Evolutionary conservation across 92 coral and sea anemone species (phyloP).

Genomic region (Virgularia gustaviana): DNA sequence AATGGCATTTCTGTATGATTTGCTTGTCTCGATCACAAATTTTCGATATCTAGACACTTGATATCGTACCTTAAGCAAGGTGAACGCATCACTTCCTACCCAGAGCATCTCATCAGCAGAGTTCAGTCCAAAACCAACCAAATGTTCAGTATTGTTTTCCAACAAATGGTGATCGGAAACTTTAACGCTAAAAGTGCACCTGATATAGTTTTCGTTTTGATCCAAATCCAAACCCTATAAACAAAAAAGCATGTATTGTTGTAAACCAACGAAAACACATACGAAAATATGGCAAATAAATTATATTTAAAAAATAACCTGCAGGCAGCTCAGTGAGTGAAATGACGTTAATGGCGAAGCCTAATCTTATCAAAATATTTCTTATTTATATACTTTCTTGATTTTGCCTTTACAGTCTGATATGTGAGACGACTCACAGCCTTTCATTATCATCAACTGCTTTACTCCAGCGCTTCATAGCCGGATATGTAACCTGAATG

Average conservation of each 20-base stretch:
- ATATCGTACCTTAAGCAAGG: slow-evolving; percentile 68
- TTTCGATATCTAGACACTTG: too few relatives aligned
- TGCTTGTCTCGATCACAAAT: too few relatives aligned
- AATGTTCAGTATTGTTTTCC: slow-evolving; percentile 72
- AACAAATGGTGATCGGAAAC: slow-evolving; percentile 69
- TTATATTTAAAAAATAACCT: not conserved
- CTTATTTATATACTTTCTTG: too few relatives aligned
- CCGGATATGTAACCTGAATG: too few relatives aligned
- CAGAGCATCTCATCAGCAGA: slow-evolving; percentile 92
- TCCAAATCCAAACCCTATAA: slow-evolving; percentile 56
- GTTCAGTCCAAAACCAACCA: slow-evolving; percentile 94
- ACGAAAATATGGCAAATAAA: not conserved
- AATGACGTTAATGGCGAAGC: too few relatives aligned
- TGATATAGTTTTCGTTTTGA: slow-evolving; percentile 50
- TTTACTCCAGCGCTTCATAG: too few relatives aligned
- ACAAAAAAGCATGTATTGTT: not conserved
- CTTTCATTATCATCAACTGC: too few relatives aligned
- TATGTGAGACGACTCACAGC: too few relatives aligned
- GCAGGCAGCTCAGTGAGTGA: too few relatives aligned
- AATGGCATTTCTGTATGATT: too few relatives aligned
- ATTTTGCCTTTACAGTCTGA: too few relatives aligned
- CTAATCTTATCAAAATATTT: too few relatives aligned
- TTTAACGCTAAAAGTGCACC: slow-evolving; percentile 63
- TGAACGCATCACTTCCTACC: slow-evolving; percentile 89
- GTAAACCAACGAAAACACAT: not conserved